Evolutionary conservation across 2,888 invertebrate species (phyloP).

Genomic region (Drosophila trichaetosa): DNA sequence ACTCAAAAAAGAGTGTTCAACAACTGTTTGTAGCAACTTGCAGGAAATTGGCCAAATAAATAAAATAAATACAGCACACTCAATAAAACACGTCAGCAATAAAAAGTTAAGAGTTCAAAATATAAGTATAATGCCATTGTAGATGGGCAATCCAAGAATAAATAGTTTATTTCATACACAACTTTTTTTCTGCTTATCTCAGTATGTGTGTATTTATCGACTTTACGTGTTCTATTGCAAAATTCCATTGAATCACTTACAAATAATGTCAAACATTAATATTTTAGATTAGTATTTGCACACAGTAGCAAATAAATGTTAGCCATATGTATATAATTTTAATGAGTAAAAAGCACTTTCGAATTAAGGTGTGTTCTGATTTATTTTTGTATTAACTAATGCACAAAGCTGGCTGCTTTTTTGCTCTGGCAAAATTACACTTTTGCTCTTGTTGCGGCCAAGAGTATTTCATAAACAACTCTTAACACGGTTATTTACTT

Average conservation of each 20-base stretch:
- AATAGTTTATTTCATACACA: background rate
- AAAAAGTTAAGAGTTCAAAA: background rate
- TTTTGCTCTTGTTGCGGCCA: background rate
- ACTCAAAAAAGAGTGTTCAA: conserved; percentile 5
- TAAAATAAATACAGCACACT: background rate
- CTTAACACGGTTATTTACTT: background rate
- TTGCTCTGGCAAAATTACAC: background rate
- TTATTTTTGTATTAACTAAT: background rate
- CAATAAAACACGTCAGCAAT: conserved; percentile 2
- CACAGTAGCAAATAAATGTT: background rate
- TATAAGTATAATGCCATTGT: background rate
- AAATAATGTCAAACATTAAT: background rate
- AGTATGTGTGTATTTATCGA: background rate
- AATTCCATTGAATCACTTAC: background rate
- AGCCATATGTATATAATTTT: background rate
- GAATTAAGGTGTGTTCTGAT: background rate
- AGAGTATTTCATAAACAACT: background rate
- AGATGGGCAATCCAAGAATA: background rate
- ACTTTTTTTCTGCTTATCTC: background rate
- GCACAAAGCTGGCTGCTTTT: background rate
- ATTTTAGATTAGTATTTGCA: background rate
- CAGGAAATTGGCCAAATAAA: background rate
- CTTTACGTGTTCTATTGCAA: conserved; percentile 1
- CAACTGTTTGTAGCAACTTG: conserved; percentile 3
- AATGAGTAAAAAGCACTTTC: background rate